Base-by-base conservation (phyloP, 2,888 invertebrate species). In the Hymenopus coronatus region DNA sequence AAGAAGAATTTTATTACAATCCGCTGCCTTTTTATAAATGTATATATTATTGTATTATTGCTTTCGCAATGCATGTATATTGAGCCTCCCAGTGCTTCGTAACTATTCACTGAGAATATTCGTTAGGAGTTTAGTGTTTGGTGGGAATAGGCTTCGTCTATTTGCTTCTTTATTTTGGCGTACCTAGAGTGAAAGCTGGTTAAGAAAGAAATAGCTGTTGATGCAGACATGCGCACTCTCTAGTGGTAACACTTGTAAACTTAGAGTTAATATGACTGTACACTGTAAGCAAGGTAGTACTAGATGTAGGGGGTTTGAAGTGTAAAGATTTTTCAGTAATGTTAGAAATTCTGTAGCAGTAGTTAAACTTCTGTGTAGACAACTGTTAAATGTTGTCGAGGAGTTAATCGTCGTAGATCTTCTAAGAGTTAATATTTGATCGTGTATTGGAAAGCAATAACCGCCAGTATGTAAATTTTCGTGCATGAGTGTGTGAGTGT, bases 401-500 rank as follows among this genome's bases (percentile, higher is more conserved):
- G 20, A 20, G 25, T 70, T 70, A 70, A 70, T 70, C 54, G 54
- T 70, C 54, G 54, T 70, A 70, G 54, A 70, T 25, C 54, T 70
- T 70, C 54, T 70, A 70, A 7, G 20, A 70, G 20, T 70, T 70
- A 70, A 70, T 70, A 70, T 70, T 70, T 70, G 28, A 87, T 83
- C 87, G 88, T 89, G 89, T 89, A 90, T 90, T 89, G 84, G 83
- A 90, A 88, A 89, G 88, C 88, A 90, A 89, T 88, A 90, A 90
- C 85, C 82, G 84, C 82, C 14, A 81, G 20, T 70, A 70, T 70
- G 54, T 70, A 70, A 70, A 70, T 70, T 20, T 70, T 70, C 54
- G 54, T 70, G 54, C 54, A 70, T 70, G 54, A 70, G 54, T 70
- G 54, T 70, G 25, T 70, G 54, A 70, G 25, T 70, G 54, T 20